These are phyloP conservation scores for Xenops minutus DNA, from an alignment of 2,797 vertebrate species.

Conservation along the genomic window DNA sequence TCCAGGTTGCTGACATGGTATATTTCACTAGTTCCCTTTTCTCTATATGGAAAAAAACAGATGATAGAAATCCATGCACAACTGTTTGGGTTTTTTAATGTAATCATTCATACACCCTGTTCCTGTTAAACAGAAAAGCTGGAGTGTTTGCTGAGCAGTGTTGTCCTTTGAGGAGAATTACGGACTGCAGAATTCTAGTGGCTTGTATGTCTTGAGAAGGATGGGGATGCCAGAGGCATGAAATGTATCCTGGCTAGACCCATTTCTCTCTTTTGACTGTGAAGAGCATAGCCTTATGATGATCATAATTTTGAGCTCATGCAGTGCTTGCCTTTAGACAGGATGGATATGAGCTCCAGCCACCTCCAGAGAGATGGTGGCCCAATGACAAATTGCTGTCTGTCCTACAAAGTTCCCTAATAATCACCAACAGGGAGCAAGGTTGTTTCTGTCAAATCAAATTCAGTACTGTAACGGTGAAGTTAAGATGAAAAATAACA, in stretches of 20 bases:
- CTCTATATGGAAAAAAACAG: not conserved
- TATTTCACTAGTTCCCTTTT: not conserved
- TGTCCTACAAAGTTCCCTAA: not conserved
- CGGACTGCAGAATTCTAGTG: not conserved
- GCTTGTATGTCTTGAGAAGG: not conserved
- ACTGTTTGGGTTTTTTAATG: not conserved
- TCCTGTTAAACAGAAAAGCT: not conserved
- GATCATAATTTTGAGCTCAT: not conserved
- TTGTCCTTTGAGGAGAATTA: not conserved
- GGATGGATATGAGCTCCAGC: not conserved
- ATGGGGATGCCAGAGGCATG: fast-evolving
- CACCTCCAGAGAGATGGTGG: not conserved
- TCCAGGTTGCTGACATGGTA: not conserved
- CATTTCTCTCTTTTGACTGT: not conserved
- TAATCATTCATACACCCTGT: not conserved
- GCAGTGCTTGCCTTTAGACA: not conserved
- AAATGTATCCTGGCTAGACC: not conserved
- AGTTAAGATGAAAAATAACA: not conserved
- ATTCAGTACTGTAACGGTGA: fast-evolving
- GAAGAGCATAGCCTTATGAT: not conserved
- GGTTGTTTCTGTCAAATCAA: not conserved
- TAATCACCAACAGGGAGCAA: not conserved
- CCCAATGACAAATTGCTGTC: not conserved
- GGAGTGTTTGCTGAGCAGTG: not conserved
- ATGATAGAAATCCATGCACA: not conserved